Evolutionary conservation across 1,140 invertebrate species (phyloP), one percentile per base, ranked within the genome.

Genomic region (Sesamia nonagrioides): DNA sequence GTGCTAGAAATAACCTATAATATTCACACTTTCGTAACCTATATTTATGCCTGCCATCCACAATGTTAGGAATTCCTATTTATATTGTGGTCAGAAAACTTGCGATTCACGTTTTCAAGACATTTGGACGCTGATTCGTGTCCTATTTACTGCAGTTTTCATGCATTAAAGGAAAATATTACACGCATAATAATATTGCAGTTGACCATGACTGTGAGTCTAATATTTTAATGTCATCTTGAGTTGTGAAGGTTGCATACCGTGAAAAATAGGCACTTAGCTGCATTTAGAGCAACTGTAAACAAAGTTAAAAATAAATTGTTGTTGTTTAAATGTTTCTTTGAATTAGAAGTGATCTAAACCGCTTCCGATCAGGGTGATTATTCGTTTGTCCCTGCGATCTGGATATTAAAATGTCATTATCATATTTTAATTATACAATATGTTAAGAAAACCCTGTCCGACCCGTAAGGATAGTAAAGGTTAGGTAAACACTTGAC

Each of bases 11-110:
- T 58, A 73, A 73, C 54, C 52, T 73, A 73, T 42, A 73, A 58
- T 58, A 73, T 73, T 40, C 9, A 37, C 50, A 60, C 18, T 27
- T 58, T 73, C 33, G 37, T 73, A 73, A 73, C 71, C 71, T 73
- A 73, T 56, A 72, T 60, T 60, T 73, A 73, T 45, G 58, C 37
- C 45, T 35, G 40, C 40, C 63, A 27, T 27, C 60, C n/a, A 48
- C 33, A 17, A 72, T 40, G 27, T 27, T 40, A 58, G 54, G 7
- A 13, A 73, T 73, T 18, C 35, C 42, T 75, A 63, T 75, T 63
- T 48, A 63, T 63, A 63, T 50, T 50, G 21, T 75, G 35, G 40
- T 37, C 58, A 48, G 37, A 75, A 33, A 74, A 33, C 33, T 74
- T 48, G 72, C 18, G 54, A 61, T 61, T 75, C 42, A 50, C 17